phyloP scores from a whole-genome alignment of 2,888 invertebrate species.

The Beris morrisii region DNA sequence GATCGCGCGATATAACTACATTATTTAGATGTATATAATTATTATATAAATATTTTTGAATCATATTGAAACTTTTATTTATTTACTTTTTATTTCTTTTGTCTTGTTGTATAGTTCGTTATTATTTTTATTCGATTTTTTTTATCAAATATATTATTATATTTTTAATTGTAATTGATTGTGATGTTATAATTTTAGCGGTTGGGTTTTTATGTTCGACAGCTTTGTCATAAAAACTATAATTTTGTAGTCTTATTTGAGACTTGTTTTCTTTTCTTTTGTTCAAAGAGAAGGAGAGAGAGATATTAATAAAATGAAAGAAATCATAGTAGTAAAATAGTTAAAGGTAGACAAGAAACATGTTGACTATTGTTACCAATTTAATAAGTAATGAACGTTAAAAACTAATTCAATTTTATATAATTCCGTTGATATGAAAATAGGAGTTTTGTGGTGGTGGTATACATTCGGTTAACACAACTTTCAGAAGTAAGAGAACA shows the following conservation, averaged over 20 bases:
- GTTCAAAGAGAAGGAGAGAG: too few species aligned
- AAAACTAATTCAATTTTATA: too few species aligned
- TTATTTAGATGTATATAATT: too few species aligned
- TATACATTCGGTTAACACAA: too few species aligned
- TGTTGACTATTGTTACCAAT: conserved; percentile 30
- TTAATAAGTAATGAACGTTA: conserved; percentile 12
- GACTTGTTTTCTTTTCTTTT: conserved; percentile 15
- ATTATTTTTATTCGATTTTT: not conserved
- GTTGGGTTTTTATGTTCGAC: conserved; percentile 31
- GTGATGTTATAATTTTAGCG: conserved; percentile 30
- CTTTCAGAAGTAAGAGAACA: too few species aligned
- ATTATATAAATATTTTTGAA: too few species aligned
- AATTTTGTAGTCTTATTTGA: conserved; percentile 31
- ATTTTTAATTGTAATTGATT: conserved; percentile 12
- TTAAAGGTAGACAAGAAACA: conserved; percentile 11
- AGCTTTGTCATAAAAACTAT: conserved; percentile 28
- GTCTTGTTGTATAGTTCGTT: conserved; percentile 29
- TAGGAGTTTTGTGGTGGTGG: too few species aligned
- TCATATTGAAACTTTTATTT: too few species aligned
- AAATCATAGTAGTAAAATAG: conserved; percentile 1
- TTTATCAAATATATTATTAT: too few species aligned
- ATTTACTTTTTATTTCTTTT: conserved; percentile 21
- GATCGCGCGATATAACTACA: too few species aligned
- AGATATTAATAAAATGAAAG: too few species aligned
- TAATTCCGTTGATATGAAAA: too few species aligned